Base-by-base conservation (phyloP, 2,113 vertebrate genomes). In the Psephotus haematonotus region DNA sequence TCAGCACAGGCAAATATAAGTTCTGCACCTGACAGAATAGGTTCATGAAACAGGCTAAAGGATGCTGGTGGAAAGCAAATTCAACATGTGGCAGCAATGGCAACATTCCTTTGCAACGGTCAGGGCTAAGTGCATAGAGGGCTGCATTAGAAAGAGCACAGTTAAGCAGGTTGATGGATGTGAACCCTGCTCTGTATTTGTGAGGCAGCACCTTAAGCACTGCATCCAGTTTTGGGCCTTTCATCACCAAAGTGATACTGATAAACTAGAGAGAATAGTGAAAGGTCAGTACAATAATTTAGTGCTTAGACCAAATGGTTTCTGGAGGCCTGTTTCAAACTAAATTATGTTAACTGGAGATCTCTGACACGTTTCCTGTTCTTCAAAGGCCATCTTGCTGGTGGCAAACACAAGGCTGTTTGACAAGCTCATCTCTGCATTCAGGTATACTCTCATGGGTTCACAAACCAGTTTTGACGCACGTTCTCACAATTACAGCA, bases 31-130 rank as follows among this genome's bases (percentile, higher is more conserved):
- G 39, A 47, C 60, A 53, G 43, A 64, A 15, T 11, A 53, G 60
- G 9, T 18, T 43, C 1, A 1, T 33, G 39, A 52, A 75, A 64
- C 43, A 86, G 15, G 43, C 14, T 41, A 23, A 49, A 69, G 24
- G 12, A 49, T 39, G 23, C 16, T 19, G 17, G 37, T 24, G 20
- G n/a, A 47, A 90, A 57, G 49, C 29, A 64, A 59, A 52, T 39
- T 33, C 17, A 11, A 7, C 3, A 1, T 10, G 12, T 37, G 22
- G 8, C 29, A 57, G 78, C 65, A 35, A 10, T 2, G 28, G 53
- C 59, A 74, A 22, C 0, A 0, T 20, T 60, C 35, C 27, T 43
- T 33, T 44, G 49, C 0, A 0, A 29, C 15, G 33, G 17, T 29
- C 53, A 68, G 64, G 31, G 49, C 31, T 82, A n/a, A 49, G 52